phyloP scores from a whole-genome alignment of 2,797 vertebrate species.

The Coilia nasus region DNA sequence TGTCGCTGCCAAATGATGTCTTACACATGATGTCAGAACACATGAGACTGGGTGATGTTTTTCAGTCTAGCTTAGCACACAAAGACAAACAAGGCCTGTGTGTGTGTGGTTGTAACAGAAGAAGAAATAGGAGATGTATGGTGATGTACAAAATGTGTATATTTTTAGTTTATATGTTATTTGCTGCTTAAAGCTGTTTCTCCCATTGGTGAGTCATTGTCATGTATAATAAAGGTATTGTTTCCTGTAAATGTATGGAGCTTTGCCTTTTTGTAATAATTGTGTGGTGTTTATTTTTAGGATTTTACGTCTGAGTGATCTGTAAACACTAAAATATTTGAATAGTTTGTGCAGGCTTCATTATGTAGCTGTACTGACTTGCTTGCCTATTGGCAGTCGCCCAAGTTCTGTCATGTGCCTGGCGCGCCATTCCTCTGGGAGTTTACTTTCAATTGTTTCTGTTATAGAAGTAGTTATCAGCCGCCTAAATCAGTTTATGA shows the following conservation, averaged over 20 bases:
- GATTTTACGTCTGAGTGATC: no score
- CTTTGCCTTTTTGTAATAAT: not conserved
- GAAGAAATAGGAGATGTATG: not conserved
- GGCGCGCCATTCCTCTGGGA: no score
- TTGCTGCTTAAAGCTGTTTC: not conserved
- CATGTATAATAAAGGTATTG: slow-evolving; percentile 16
- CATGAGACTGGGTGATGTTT: slow-evolving; percentile 48
- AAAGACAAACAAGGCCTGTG: slow-evolving; percentile 6
- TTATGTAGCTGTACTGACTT: not conserved
- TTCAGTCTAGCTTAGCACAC: not conserved
- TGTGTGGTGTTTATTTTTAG: not conserved
- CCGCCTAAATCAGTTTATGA: not conserved
- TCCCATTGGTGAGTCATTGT: not conserved
- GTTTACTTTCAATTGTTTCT: no score
- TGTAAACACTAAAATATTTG: not conserved
- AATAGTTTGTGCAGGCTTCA: not conserved
- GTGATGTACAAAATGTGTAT: not conserved
- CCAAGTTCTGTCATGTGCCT: no score
- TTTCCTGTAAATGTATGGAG: not conserved
- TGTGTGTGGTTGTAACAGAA: not conserved
- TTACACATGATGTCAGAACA: slow-evolving; percentile 28
- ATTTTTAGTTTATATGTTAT: slow-evolving; percentile 3
- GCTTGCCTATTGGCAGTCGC: no score
- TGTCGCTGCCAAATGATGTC: slow-evolving; percentile 32
- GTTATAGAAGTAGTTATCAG: no score